Evolutionary conservation across 2,797 vertebrate genomes (phyloP), one percentile per base, ranked within the genome.

Genomic region (Trachops cirrhosus): DNA sequence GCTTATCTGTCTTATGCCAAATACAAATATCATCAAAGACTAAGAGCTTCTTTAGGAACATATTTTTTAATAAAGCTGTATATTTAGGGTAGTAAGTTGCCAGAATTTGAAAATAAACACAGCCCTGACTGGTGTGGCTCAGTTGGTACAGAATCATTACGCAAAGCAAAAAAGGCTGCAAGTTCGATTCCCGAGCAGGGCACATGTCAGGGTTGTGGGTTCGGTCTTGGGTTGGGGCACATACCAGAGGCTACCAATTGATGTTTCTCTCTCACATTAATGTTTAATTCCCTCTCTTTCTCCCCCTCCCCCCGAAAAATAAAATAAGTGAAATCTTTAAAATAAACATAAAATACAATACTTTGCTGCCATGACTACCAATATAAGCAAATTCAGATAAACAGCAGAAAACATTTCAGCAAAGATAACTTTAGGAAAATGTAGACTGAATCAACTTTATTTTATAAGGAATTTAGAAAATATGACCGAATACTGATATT

Each of bases 401-500:
- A 85, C 34, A 92, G 70, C 7, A 3, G 10, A 96, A 89, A 89
- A 96, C 93, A 97, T 93, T 93, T 87, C 64, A 98, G 89, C 95
- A 96, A 97, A 98, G 83, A 96, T 96, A 54, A 97, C 98, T 97
- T 97, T 98, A 97, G 96, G 97, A 91, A 98, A 98, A 96, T 87
- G 95, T 34, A 98, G 96, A 96, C 26, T 95, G 92, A 98, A 95
- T 95, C 93, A 97, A 91, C 85, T 98, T 98, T 98, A 98, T 98
- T 98, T 98, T 93, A 97, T 90, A 97, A 97, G 97, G 95, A 98
- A 98, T 97, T 98, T 98, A 97, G 97, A 98, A 98, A 98, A 95
- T 96, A 96, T 79, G 93, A 98, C 88, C 75, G 96, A 97, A 98
- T 98, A 98, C 86, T 98, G 96, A 98, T 98, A 98, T 92, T 97